A percentile compares a stretch with the other conserved stretches of the same genome.
These are phyloP conservation scores for Homarus americanus DNA, from an alignment of 1,140 invertebrate species.

Conservation along the genomic window DNA sequence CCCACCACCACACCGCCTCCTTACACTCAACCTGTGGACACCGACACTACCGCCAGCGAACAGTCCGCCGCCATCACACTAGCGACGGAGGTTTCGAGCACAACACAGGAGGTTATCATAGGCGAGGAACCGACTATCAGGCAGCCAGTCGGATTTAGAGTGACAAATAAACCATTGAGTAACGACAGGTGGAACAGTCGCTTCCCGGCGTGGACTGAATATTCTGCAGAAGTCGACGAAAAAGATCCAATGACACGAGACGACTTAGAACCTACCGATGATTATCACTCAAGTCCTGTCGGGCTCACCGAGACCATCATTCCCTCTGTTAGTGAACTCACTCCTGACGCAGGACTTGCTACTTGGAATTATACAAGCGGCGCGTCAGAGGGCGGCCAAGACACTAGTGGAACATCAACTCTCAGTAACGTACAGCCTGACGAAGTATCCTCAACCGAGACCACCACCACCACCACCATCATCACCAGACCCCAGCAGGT, in stretches of 20 bases:
- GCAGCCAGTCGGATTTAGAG: background rate
- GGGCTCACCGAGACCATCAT: conserved; percentile 9
- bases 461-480: background rate
- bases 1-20: conserved; percentile 23
- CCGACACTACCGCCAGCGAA: background rate
- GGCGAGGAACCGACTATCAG: background rate
- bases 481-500: background rate
- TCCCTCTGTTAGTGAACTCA: background rate
- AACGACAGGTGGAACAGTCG: conserved; percentile 31
- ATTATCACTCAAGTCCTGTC: conserved; percentile 40
- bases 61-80: background rate
- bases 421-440: background rate
- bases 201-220: background rate
- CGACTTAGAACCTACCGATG: conserved; percentile 1
- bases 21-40: background rate
- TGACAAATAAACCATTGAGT: background rate
- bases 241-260: background rate
- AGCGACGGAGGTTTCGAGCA: background rate
- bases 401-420: background rate
- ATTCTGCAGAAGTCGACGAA: background rate
- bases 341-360: background rate
- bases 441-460: background rate
- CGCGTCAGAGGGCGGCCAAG: background rate
- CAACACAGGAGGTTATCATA: background rate
- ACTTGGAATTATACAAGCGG: background rate